Conservation (phyloP, 2,113 vertebrate genomes). For the Rhinogobius similis region DNA sequence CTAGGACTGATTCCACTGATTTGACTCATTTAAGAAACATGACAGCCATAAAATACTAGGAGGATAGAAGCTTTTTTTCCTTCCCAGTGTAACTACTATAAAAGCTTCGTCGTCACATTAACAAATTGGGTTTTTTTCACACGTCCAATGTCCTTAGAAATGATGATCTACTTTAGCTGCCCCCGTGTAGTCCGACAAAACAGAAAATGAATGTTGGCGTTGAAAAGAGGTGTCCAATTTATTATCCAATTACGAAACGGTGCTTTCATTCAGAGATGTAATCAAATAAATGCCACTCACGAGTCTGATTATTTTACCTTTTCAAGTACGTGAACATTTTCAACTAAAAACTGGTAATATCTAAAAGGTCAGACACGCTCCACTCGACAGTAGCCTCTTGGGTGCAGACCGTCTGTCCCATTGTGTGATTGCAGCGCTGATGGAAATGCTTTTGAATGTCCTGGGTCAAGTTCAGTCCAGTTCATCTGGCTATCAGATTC, state of each 20-base stretch:
- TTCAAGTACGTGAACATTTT: not conserved
- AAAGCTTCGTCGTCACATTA: not conserved
- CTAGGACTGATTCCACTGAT: not conserved
- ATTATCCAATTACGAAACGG: not conserved
- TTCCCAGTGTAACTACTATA: not conserved
- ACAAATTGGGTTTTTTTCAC: not conserved
- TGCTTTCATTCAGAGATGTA: not conserved
- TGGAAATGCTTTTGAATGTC: not conserved
- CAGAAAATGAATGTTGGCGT: not conserved
- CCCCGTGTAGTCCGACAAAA: not conserved
- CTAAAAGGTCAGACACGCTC: not conserved
- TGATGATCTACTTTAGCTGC: not conserved
- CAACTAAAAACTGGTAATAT: not conserved
- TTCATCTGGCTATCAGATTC: not conserved
- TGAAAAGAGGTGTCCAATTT: not conserved
- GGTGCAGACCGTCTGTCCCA: not conserved
- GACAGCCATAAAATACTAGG: not conserved
- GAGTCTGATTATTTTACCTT: not conserved
- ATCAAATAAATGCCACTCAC: slow-evolving; percentile 1
- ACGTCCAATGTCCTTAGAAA: not conserved
- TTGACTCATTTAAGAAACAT: not conserved
- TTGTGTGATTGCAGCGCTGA: not conserved
- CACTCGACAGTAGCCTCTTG: not conserved
- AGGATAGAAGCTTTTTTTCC: not conserved
- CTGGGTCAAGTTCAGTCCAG: not conserved